A percentile compares a stretch with the other conserved stretches of the same genome.
Conservation (phyloP, 2,888 invertebrate species). For the Trachelus troglodyta region DNA sequence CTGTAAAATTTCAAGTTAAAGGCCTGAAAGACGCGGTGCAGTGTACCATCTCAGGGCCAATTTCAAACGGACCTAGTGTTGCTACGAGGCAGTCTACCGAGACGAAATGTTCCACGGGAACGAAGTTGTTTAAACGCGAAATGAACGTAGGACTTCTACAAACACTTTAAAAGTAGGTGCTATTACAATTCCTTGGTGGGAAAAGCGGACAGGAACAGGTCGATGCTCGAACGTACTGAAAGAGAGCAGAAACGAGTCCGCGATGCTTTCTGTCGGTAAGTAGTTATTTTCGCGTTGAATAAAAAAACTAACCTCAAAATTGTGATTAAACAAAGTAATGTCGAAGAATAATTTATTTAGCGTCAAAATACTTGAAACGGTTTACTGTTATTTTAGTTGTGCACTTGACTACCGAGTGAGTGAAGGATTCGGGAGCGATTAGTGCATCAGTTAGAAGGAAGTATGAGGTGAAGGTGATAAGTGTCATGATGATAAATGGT, state of each 20-base stretch:
- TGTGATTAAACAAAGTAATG: neutral
- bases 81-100: neutral
- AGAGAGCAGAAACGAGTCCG: neutral
- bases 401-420: neutral
- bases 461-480: neutral
- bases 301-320: neutral
- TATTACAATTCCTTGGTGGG: neutral
- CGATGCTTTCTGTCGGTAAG: neutral
- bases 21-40: neutral
- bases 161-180: neutral
- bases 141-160: neutral
- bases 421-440: neutral
- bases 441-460: neutral
- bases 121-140: neutral
- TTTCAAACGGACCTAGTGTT: neutral
- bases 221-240: neutral
- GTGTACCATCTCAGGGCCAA: neutral
- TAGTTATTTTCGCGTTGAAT: neutral
- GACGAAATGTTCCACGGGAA: neutral
- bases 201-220: neutral
- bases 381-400: neutral
- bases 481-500: neutral
- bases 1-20: neutral
- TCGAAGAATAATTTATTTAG: neutral
- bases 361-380: neutral